Percentiles rank a stretch among this genome's conserved stretches.
Evolutionary conservation across 2,888 invertebrate species (phyloP).

Genomic region (Salticus scenicus): DNA sequence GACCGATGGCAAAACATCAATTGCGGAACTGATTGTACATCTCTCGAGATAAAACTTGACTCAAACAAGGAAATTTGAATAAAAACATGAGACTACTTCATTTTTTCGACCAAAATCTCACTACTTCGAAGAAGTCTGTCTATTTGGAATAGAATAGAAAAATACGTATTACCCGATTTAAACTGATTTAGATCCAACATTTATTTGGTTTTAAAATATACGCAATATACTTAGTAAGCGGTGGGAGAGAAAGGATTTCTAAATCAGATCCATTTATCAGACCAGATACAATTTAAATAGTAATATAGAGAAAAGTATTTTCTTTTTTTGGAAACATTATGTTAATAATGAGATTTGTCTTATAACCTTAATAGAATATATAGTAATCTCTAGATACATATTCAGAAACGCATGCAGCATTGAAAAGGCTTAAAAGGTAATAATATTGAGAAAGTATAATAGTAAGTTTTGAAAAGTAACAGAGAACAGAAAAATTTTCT

Average conservation of each 20-base stretch:
- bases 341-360: no score
- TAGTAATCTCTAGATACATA: no score
- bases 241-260: neutral
- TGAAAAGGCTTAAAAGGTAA: no score
- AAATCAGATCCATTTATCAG: neutral
- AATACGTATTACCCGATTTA: neutral
- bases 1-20: slow-evolving; percentile 3
- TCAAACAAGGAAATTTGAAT: slow-evolving; percentile 1
- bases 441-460: no score
- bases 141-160: neutral
- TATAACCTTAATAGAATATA: no score
- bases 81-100: neutral
- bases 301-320: no score
- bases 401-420: no score
- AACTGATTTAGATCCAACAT: neutral
- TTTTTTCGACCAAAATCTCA: neutral
- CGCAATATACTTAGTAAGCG: neutral
- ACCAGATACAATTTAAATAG: no score
- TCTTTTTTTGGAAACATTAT: no score
- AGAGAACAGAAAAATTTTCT: no score
- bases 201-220: neutral
- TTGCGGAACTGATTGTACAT: neutral
- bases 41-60: neutral
- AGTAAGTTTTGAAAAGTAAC: no score
- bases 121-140: neutral